Percentiles rank a stretch among this genome's conserved stretches.
phyloP scores from a whole-genome alignment of 2,888 invertebrate species.

The Carcina quercana region DNA sequence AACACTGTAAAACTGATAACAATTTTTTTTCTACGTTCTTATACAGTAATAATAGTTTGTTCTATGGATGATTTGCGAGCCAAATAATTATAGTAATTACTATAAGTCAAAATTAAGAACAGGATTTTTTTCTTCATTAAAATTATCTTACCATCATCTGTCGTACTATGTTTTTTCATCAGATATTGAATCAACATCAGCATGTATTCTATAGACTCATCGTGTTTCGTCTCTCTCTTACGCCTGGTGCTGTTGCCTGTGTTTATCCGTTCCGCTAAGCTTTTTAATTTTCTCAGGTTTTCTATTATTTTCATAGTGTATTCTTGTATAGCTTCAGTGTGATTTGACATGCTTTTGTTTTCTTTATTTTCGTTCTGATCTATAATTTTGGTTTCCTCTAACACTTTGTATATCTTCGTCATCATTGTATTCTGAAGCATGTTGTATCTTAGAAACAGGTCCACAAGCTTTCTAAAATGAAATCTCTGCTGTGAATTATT shows the following conservation, averaged over 20 bases:
- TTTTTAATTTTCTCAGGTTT: constrained; percentile 45
- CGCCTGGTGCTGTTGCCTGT: constrained; percentile 21
- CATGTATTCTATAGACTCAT: constrained; percentile 46
- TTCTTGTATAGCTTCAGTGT: constrained; percentile 26
- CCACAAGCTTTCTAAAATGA: constrained; percentile 31
- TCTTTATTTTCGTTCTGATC: constrained; percentile 2
- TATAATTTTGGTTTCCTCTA: constrained; percentile 23
- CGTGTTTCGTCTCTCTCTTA: constrained; percentile 36
- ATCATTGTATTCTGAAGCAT: constrained; percentile 46
- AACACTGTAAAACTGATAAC: too few species aligned
- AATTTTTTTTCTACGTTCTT: too few species aligned
- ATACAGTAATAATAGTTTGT: too few species aligned
- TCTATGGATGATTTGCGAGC: too few species aligned
- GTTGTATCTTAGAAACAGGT: constrained; percentile 37
- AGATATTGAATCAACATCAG: constrained; percentile 53
- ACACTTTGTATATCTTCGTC: constrained; percentile 36
- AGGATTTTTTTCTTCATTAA: background rate
- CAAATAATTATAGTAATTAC: too few species aligned
- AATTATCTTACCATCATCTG: background rate
- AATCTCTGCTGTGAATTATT: too few species aligned
- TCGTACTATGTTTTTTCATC: constrained; percentile 38
- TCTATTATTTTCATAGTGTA: constrained; percentile 43
- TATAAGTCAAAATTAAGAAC: too few species aligned
- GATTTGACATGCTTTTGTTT: constrained; percentile 11
- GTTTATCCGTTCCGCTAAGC: constrained; percentile 33